Evolutionary conservation across 2,113 vertebrate species (phyloP).

Genomic region (Trogon melanurus): DNA sequence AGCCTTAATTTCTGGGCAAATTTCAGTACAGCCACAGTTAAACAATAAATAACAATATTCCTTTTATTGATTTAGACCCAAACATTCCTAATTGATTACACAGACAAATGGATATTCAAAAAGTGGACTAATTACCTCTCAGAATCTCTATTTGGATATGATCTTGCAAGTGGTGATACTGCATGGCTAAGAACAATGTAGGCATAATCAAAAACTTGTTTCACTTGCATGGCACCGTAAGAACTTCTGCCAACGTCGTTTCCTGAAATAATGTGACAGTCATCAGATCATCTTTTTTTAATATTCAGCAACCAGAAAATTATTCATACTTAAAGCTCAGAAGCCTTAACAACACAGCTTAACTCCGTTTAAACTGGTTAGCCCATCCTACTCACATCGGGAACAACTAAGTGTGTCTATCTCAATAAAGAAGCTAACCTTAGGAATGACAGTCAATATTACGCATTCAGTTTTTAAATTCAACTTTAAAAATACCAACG

Average conservation of each 20-base stretch:
- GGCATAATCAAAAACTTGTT: conserved; percentile 98
- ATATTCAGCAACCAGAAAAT: conserved; percentile 1
- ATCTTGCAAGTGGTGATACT: conserved; percentile 92
- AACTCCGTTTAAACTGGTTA: background rate
- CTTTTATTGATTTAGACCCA: background rate
- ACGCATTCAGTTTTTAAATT: background rate
- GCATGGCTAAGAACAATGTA: conserved; percentile 95
- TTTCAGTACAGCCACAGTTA: background rate
- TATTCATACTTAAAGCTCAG: background rate
- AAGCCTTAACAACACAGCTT: conserved; percentile 11
- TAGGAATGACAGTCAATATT: background rate
- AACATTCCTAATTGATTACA: conserved; percentile 19
- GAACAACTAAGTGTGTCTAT: background rate
- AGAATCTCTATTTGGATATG: conserved; percentile 92
- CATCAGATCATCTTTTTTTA: conserved; percentile 42
- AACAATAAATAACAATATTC: conserved; percentile 13
- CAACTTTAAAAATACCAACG: background rate
- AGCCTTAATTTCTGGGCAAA: background rate
- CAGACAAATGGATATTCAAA: conserved; percentile 43
- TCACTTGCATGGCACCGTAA: conserved; percentile 98
- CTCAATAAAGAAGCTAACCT: background rate
- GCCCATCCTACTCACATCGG: background rate
- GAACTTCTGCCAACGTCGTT: conserved; percentile 98
- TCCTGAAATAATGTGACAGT: conserved; percentile 78
- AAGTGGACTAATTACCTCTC: conserved; percentile 85